phyloP scores from a whole-genome alignment of 2,797 vertebrate species.

The Hippocampus kuda region DNA sequence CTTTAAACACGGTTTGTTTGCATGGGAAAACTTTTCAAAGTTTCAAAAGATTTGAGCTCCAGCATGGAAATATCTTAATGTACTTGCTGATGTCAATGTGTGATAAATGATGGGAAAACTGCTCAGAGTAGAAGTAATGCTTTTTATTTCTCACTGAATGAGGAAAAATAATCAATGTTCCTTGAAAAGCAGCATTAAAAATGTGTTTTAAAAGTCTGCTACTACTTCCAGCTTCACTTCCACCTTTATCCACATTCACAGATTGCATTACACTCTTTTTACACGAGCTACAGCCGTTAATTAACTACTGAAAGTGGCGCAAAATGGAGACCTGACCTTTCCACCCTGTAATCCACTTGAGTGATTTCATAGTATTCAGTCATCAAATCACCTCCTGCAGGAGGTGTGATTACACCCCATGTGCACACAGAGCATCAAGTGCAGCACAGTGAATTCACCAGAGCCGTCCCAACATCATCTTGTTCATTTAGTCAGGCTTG shows the following conservation, averaged over 20 bases:
- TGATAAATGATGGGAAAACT: background rate
- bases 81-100: too few relatives aligned
- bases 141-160: background rate
- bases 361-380: slow-evolving; percentile 23
- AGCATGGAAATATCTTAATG: background rate
- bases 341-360: slow-evolving; percentile 29
- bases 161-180: background rate
- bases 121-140: slow-evolving; percentile 5
- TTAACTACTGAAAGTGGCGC: slow-evolving; percentile 30
- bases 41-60: background rate
- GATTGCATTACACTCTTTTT: background rate
- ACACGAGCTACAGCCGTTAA: slow-evolving; percentile 16
- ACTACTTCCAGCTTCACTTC: background rate
- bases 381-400: slow-evolving; percentile 16
- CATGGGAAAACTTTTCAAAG: background rate
- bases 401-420: slow-evolving; percentile 21
- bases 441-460: slow-evolving; percentile 8
- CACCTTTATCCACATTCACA: background rate
- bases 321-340: slow-evolving; percentile 25
- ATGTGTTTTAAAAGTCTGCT: background rate
- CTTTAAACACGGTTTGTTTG: background rate
- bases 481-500: background rate
- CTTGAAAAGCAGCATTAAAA: too few relatives aligned
- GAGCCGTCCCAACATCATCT: background rate
- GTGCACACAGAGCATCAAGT: background rate